These are phyloP conservation scores for Phenganax stokvisi DNA, from an alignment of 92 coral and sea anemone species.

Conservation along the genomic window DNA sequence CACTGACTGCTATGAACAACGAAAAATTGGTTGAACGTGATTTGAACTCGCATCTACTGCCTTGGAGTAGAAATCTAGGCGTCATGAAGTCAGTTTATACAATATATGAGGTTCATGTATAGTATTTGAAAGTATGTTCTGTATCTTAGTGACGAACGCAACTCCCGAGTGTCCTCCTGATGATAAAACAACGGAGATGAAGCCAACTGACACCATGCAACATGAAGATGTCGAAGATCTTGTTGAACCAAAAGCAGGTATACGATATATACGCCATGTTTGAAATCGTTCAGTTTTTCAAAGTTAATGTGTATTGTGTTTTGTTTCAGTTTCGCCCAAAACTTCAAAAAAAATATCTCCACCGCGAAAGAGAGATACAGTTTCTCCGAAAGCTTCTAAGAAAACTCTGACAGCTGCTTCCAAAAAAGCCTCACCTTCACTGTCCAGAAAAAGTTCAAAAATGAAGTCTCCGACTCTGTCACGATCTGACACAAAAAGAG, in stretches of 20 bases:
- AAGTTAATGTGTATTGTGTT: too few species aligned
- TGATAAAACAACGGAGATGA: neutral
- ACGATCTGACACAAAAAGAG: constrained; percentile 77
- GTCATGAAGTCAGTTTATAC: neutral
- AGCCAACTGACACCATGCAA: neutral
- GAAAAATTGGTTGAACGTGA: neutral
- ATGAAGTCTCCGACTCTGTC: constrained; percentile 72
- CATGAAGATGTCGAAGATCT: constrained; percentile 36
- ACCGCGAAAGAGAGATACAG: constrained; percentile 53
- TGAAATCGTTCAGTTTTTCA: too few species aligned
- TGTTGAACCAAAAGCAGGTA: constrained; percentile 1
- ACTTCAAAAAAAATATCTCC: constrained; percentile 62
- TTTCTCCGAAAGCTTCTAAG: constrained; percentile 76
- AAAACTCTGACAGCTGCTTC: constrained; percentile 64
- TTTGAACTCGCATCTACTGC: too few species aligned
- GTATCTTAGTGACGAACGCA: neutral
- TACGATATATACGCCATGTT: neutral
- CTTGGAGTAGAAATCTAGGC: too few species aligned
- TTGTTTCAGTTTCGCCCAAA: constrained; percentile 69
- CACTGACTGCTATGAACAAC: neutral
- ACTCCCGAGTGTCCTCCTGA: constrained; percentile 15
- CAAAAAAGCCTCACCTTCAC: constrained; percentile 66
- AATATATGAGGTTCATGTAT: neutral
- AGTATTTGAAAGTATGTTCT: neutral
- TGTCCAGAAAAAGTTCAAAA: constrained; percentile 80